Conservation (phyloP, 2,113 vertebrate genomes). For the Equus przewalskii region DNA sequence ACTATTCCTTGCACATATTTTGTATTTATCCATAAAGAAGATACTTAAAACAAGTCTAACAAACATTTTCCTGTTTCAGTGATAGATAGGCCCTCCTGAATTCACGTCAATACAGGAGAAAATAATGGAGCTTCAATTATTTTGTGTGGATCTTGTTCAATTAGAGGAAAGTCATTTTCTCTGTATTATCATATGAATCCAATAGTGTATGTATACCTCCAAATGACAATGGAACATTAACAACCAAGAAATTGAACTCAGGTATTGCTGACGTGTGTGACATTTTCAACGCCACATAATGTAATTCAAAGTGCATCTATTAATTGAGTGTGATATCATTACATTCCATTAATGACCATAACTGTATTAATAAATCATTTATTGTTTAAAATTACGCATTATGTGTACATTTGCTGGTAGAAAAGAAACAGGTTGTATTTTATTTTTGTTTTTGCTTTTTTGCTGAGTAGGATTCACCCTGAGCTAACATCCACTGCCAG, state of each 20-base stretch:
- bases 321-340: slow-evolving; percentile 29
- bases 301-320: neutral
- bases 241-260: neutral
- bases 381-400: neutral
- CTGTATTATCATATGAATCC: neutral
- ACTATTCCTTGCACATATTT: neutral
- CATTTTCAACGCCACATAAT: neutral
- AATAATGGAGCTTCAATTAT: neutral
- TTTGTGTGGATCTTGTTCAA: neutral
- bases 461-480: too few species aligned
- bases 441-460: too few species aligned
- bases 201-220: neutral
- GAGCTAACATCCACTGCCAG: too few species aligned
- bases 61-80: neutral
- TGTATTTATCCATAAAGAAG: neutral
- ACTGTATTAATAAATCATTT: slow-evolving; percentile 1
- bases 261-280: neutral
- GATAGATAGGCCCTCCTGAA: neutral
- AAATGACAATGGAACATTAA: neutral
- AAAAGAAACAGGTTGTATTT: neutral
- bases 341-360: slow-evolving; percentile 4
- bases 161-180: neutral
- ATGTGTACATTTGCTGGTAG: neutral
- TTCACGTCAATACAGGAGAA: neutral
- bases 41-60: neutral